phyloP scores from a whole-genome alignment of 2,113 vertebrate species.

The Raja brachyura region DNA sequence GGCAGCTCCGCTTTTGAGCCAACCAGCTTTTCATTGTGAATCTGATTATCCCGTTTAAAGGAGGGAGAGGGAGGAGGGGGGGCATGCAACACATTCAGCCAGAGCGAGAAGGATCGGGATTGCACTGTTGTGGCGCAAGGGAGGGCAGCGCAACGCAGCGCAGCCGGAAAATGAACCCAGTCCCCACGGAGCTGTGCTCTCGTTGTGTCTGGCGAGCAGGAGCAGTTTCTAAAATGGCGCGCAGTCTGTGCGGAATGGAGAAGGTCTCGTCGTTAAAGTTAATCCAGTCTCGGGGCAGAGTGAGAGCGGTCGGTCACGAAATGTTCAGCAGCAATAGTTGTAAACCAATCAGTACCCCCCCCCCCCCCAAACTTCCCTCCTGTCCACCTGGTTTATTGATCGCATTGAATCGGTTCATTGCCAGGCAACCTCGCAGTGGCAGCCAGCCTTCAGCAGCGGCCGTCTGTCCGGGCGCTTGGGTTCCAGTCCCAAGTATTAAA shows the following conservation, averaged over 20 bases:
- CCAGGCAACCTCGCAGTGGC: background rate
- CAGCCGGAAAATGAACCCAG: conserved; percentile 32
- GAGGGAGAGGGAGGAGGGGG: too few species aligned
- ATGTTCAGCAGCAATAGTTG: background rate
- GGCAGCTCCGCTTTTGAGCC: conserved; percentile 42
- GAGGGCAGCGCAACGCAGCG: conserved; percentile 12
- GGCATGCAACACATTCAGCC: conserved; percentile 1
- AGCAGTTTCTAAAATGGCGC: conserved; percentile 42
- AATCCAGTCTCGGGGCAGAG: background rate
- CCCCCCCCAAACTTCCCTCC: too few species aligned
- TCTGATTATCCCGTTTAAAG: conserved; percentile 29
- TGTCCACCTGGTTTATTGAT: conserved; percentile 1
- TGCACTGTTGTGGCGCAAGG: conserved; percentile 8
- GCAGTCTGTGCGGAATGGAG: conserved; percentile 32
- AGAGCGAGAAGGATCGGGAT: background rate
- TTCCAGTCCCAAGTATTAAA: background rate
- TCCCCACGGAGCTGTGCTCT: conserved; percentile 4
- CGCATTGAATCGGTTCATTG: background rate
- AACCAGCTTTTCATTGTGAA: conserved; percentile 38
- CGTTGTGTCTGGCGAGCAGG: conserved; percentile 33
- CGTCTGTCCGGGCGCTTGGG: background rate
- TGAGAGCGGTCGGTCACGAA: background rate
- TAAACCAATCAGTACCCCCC: background rate
- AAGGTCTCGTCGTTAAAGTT: conserved; percentile 15
- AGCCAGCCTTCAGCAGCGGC: background rate